A percentile compares a stretch with the other conserved stretches of the same genome.
phyloP scores from a whole-genome alignment of 2,888 invertebrate genomes.

The Drosophila meridionalis region DNA sequence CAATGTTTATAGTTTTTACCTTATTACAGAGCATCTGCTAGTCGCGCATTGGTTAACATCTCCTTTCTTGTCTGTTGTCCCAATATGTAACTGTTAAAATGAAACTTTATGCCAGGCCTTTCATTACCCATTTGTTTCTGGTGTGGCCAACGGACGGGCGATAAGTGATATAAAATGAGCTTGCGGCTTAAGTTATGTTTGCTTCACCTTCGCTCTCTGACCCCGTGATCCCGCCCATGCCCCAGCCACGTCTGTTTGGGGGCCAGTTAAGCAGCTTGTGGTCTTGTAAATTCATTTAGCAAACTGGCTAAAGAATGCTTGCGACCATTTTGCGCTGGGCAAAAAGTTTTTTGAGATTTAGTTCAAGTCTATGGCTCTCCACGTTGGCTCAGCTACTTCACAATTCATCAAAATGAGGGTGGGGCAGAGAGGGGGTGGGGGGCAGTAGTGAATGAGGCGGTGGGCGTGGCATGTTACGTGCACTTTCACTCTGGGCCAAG shows the following conservation, averaged over 20 bases:
- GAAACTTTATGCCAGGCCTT: constrained; percentile 72
- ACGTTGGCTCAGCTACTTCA: constrained; percentile 55
- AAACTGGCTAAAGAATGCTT: constrained; percentile 63
- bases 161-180: constrained; percentile 78
- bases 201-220: constrained; percentile 13
- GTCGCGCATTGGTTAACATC: background rate
- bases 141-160: constrained; percentile 67
- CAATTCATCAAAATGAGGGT: constrained; percentile 67
- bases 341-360: constrained; percentile 55
- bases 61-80: constrained; percentile 2
- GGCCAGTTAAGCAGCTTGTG: constrained; percentile 61
- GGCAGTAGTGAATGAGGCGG: background rate
- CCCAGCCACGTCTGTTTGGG: constrained; percentile 1
- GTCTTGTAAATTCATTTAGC: constrained; percentile 69
- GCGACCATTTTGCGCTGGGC: constrained; percentile 52
- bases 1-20: too few relatives aligned
- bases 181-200: constrained; percentile 39
- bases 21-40: background rate
- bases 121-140: constrained; percentile 64
- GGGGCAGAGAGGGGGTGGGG: background rate
- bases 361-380: constrained; percentile 38
- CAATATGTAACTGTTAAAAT: constrained; percentile 55
- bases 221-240: background rate
- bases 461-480: constrained; percentile 10
- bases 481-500: constrained; percentile 35